Conservation (phyloP, 2,113 vertebrate genomes). For the Hoplias malabaricus region DNA sequence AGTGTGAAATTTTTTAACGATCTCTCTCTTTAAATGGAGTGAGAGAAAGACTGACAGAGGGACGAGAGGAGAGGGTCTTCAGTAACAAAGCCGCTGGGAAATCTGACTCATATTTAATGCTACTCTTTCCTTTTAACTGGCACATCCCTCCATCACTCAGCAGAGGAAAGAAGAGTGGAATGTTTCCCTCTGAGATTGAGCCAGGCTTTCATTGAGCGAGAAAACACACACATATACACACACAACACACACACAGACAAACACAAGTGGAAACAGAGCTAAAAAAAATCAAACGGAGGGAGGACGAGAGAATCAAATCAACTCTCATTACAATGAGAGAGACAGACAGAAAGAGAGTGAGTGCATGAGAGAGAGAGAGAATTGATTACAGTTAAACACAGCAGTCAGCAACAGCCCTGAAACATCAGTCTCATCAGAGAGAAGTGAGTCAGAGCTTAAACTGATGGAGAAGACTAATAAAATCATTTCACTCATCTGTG, state of each 20-base stretch:
- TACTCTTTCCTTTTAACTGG: not conserved
- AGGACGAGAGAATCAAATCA: not conserved
- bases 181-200: not conserved
- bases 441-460: too few relatives aligned
- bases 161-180: not conserved
- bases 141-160: not conserved
- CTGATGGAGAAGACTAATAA: too few relatives aligned
- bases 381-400: not conserved
- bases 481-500: too few relatives aligned
- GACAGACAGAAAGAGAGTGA: too few relatives aligned
- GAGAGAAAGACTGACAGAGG: not conserved
- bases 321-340: not conserved
- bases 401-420: not conserved
- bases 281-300: not conserved
- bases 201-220: not conserved
- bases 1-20: not conserved
- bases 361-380: not conserved
- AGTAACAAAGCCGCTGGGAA: not conserved
- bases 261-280: too few relatives aligned
- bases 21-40: not conserved
- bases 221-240: not conserved
- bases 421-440: too few relatives aligned
- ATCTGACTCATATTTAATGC: not conserved
- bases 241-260: not conserved
- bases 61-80: not conserved